phyloP scores from a whole-genome alignment of 2,888 invertebrate species.

The Diaphora mendica region DNA sequence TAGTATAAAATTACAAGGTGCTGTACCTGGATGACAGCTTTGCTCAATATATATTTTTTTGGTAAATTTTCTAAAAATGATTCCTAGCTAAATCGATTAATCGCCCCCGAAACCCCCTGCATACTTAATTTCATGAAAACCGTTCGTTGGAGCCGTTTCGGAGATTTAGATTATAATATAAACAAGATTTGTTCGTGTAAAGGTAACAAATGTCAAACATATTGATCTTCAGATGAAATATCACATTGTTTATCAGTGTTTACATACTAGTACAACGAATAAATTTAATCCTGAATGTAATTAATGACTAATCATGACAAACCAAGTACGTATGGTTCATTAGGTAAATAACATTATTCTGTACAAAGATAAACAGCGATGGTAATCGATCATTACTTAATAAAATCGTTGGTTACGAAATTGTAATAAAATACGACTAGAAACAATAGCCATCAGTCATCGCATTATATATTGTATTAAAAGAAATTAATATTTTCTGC shows the following conservation, averaged over 20 bases:
- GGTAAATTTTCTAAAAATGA: no score
- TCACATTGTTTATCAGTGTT: not conserved
- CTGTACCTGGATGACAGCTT: no score
- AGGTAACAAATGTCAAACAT: not conserved
- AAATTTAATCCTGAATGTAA: not conserved
- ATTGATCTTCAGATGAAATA: no score
- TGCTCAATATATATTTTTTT: no score
- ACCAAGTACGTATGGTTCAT: not conserved
- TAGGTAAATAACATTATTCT: not conserved
- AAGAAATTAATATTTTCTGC: no score
- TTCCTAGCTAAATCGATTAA: no score
- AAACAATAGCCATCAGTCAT: not conserved
- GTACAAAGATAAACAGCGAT: not conserved
- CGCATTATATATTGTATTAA: not conserved
- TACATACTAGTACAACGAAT: not conserved
- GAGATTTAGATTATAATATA: no score
- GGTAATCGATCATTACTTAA: not conserved
- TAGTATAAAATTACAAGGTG: no score
- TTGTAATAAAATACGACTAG: not conserved
- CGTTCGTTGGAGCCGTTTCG: no score
- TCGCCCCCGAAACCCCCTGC: no score
- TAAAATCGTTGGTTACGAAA: not conserved
- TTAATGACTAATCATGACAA: not conserved
- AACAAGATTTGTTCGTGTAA: no score
- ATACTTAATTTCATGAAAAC: no score